These are phyloP conservation scores for Echinops telfairi DNA, from an alignment of 2,113 vertebrate species.

Conservation along the genomic window DNA sequence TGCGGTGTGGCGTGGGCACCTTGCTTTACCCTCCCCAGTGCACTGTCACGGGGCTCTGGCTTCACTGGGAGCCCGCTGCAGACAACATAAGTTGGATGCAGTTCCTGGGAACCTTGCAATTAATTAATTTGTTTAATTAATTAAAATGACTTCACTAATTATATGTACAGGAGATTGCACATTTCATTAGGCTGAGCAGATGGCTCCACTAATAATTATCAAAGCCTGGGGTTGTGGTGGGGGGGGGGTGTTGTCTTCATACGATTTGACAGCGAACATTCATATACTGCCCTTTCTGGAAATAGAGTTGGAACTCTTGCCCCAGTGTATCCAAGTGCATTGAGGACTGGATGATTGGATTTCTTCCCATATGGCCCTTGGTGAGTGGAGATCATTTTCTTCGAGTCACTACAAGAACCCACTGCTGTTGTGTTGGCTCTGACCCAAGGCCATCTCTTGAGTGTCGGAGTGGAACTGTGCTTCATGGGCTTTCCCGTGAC, in stretches of 20 bases:
- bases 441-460: background rate
- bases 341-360: background rate
- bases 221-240: conserved; percentile 33
- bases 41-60: background rate
- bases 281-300: conserved; percentile 20
- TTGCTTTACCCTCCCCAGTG: background rate
- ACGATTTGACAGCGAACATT: conserved; percentile 13
- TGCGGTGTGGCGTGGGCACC: fast-evolving
- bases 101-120: conserved; percentile 76
- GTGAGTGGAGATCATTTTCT: background rate
- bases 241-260: background rate
- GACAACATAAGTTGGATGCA: conserved; percentile 42
- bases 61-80: conserved; percentile 8
- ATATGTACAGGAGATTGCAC: conserved; percentile 80
- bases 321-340: background rate
- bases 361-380: background rate
- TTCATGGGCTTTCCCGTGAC: background rate
- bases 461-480: background rate
- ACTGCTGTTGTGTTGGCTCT: background rate
- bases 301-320: background rate
- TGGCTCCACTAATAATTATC: conserved; percentile 77
- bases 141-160: conserved; percentile 81
- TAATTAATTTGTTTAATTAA: conserved; percentile 85
- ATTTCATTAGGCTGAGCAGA: conserved; percentile 83
- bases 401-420: background rate